Evolutionary conservation across 2,113 vertebrate genomes (phyloP).

Genomic region (Brienomyrus brachyistius): DNA sequence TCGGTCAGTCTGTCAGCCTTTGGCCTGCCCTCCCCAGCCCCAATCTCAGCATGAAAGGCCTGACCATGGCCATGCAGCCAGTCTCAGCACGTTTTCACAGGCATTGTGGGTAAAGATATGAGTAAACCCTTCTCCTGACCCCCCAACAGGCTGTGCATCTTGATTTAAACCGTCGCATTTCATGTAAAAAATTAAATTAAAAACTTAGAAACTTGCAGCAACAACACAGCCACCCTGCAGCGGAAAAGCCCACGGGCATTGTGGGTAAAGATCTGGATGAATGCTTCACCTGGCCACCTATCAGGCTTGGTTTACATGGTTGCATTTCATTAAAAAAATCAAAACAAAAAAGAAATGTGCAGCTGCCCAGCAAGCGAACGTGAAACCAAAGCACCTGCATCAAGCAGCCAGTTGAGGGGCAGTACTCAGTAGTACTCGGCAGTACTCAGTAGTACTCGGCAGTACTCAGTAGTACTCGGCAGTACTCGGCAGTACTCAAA

Average conservation of each 20-base stretch:
- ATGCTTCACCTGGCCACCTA: background rate
- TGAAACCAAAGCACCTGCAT: background rate
- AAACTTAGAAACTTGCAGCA: too few species aligned
- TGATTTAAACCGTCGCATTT: background rate
- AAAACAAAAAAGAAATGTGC: background rate
- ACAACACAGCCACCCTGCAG: too few species aligned
- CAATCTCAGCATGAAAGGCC: background rate
- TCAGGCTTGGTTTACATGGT: background rate
- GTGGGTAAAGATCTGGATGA: background rate
- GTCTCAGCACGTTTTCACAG: background rate
- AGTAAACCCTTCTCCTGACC: background rate
- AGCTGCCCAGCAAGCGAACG: background rate
- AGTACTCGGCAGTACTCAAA: background rate
- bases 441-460: background rate
- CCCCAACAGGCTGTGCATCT: background rate
- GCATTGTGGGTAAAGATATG: background rate
- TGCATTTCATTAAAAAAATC: background rate
- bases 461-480: background rate
- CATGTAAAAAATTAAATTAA: too few species aligned
- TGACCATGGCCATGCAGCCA: background rate
- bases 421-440: background rate
- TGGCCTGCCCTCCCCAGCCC: background rate
- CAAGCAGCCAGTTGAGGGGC: background rate
- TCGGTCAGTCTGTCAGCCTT: background rate
- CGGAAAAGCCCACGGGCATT: too few species aligned